phyloP scores from a whole-genome alignment of 2,888 invertebrate genomes.

The Horisme vitalbata region DNA sequence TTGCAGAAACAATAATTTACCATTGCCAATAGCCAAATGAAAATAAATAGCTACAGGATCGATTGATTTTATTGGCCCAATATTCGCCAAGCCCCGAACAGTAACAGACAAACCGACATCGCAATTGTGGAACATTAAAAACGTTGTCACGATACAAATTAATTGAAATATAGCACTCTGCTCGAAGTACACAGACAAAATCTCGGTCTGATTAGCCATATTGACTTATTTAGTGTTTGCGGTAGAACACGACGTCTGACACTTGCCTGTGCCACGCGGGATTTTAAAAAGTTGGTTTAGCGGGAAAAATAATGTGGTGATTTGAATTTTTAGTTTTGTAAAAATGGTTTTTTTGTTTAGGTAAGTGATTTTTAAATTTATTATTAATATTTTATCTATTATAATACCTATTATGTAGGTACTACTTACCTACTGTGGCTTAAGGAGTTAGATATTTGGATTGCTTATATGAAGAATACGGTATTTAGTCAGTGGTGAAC shows the following conservation, averaged over 20 bases:
- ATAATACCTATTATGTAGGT: not conserved
- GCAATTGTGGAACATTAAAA: constrained; percentile 43
- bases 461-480: too few relatives aligned
- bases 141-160: constrained; percentile 57
- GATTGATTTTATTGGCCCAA: constrained; percentile 33
- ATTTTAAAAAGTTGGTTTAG: constrained; percentile 23
- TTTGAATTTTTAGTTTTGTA: constrained; percentile 7
- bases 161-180: constrained; percentile 66
- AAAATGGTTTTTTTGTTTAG: constrained; percentile 22
- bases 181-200: constrained; percentile 43
- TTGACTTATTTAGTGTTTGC: constrained; percentile 4
- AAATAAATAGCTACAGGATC: constrained; percentile 19
- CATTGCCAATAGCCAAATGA: constrained; percentile 31
- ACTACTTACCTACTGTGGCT: too few relatives aligned
- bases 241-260: constrained; percentile 10
- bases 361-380: constrained; percentile 24
- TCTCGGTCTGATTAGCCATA: constrained; percentile 51
- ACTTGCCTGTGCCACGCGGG: constrained; percentile 7
- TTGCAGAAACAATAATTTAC: constrained; percentile 20
- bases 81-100: constrained; percentile 8
- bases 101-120: constrained; percentile 13
- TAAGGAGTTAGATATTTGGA: too few relatives aligned
- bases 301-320: constrained; percentile 22
- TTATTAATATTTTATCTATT: not conserved
- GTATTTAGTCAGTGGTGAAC: too few relatives aligned